Base-by-base conservation (phyloP, 2,888 invertebrate genomes). In the Xylocampa areola region DNA sequence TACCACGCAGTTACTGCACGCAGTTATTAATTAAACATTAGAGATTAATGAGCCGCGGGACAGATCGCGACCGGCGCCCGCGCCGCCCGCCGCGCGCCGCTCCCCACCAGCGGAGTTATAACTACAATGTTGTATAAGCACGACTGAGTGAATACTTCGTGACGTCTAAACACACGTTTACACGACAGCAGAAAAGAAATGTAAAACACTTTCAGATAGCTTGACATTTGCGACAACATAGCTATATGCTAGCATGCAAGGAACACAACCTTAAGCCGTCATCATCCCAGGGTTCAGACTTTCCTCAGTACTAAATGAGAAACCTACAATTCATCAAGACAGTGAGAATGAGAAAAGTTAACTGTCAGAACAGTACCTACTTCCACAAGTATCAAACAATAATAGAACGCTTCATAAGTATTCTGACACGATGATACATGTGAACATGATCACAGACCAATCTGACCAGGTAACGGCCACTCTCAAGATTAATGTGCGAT, bases 21-120 rank as follows among this genome's bases (percentile, higher is more conserved):
- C 14, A 27, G 41, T 51, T 14, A 68, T 64, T 70, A 63, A 59
- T 68, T 72, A 49, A 72, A 53, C 51, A 73, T 64, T 64, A 60
- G 48, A 49, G 41, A 68, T 60, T 44, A 64, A 64, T 32, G 49
- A 63, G 48, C 17, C 35, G 37, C 35, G 10, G 25, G 47, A 47
- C 8, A n/a, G 17, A 25, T 8, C 16, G 40, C 29, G 57, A 41
- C 55, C 49, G 33, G 51, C 48, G 2, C 41, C 40, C 11, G 14
- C 21, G 4, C 6, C 30, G 27, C 35, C n/a, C n/a, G 21, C n/a
- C 3, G 17, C 13, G 3, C 30, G 32, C 4, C 17, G 6, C 4
- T 7, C 13, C 1, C 16, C 19, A 14, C 11, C 14, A 32, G n/a
- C n/a, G n/a, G 4, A 37, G 21, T 23, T 25, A 55, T 14, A 11